Evolutionary conservation across 2,888 invertebrate species (phyloP).

Genomic region (Pheosia gnoma): DNA sequence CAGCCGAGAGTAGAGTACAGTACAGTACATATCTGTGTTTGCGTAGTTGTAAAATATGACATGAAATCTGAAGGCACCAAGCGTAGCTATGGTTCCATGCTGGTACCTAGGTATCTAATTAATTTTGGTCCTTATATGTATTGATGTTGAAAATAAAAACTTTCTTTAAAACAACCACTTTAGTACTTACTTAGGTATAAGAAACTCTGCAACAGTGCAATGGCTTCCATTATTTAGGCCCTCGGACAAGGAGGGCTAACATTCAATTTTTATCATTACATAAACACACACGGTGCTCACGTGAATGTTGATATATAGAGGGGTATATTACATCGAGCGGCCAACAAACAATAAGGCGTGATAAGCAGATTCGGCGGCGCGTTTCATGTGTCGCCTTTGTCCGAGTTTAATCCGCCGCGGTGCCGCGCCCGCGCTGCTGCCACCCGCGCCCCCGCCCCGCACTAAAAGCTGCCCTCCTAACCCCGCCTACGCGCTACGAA

Average conservation of each 20-base stretch:
- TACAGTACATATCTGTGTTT: no score
- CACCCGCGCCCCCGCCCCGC: slow-evolving; percentile 26
- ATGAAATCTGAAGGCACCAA: no score
- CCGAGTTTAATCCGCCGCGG: slow-evolving; percentile 71
- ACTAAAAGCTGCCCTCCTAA: slow-evolving; percentile 24
- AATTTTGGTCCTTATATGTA: no score
- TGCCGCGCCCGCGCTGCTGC: slow-evolving; percentile 21
- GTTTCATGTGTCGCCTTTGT: slow-evolving; percentile 79
- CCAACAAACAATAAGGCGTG: slow-evolving; percentile 75
- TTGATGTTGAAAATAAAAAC: no score
- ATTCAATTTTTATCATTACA: slow-evolving; percentile 49
- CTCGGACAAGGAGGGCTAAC: slow-evolving; percentile 30
- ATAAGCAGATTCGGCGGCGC: slow-evolving; percentile 80
- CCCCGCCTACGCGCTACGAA: slow-evolving; percentile 50
- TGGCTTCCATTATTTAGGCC: slow-evolving; percentile 27
- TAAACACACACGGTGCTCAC: slow-evolving; percentile 54
- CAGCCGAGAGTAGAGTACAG: no score
- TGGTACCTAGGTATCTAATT: no score
- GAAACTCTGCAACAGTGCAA: slow-evolving; percentile 27
- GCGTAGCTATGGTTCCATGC: no score
- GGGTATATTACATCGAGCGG: slow-evolving; percentile 68
- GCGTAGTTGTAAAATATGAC: no score
- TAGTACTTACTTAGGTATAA: background rate
- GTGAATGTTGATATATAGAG: slow-evolving; percentile 71
- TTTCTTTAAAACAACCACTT: no score